Evolutionary conservation across 2,888 invertebrate species (phyloP).

Genomic region (Trissoscelio sp.): DNA sequence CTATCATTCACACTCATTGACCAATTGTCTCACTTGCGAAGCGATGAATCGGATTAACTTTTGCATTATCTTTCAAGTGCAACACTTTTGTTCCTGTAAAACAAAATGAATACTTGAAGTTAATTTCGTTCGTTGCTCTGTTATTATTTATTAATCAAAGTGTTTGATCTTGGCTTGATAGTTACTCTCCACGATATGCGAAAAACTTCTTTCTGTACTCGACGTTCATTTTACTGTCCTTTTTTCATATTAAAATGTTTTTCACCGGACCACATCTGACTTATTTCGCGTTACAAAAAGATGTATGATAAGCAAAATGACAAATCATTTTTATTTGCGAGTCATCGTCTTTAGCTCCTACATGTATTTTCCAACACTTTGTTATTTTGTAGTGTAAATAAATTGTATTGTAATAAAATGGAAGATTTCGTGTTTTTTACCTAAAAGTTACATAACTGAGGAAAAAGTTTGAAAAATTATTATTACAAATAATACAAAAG

Average conservation of each 20-base stretch:
- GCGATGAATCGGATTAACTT: neutral
- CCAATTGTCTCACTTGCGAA: neutral
- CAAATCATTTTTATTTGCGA: slow-evolving; percentile 2
- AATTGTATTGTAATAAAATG: slow-evolving; percentile 79
- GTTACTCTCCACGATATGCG: neutral
- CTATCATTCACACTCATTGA: neutral
- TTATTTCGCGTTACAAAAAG: slow-evolving; percentile 43
- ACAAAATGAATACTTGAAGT: neutral
- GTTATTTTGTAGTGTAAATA: slow-evolving; percentile 83
- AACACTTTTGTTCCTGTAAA: slow-evolving; percentile 58
- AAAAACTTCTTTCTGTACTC: neutral
- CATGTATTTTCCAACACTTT: slow-evolving; percentile 67
- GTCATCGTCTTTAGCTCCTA: slow-evolving; percentile 38
- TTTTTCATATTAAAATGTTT: slow-evolving; percentile 9
- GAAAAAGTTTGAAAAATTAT: too few relatives aligned
- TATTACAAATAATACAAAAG: too few relatives aligned
- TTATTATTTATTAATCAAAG: slow-evolving; percentile 53
- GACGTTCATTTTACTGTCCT: slow-evolving; percentile 23
- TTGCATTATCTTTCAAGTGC: slow-evolving; percentile 41
- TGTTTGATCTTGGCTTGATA: slow-evolving; percentile 15
- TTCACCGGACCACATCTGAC: slow-evolving; percentile 31
- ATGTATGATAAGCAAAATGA: slow-evolving; percentile 8
- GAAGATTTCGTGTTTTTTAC: slow-evolving; percentile 15
- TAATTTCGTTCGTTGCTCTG: slow-evolving; percentile 8
- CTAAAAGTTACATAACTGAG: neutral